Percentiles rank a stretch among this genome's conserved stretches.
Evolutionary conservation across 2,113 vertebrate genomes (phyloP).

Genomic region (Pseudorectes ferrugineus): DNA sequence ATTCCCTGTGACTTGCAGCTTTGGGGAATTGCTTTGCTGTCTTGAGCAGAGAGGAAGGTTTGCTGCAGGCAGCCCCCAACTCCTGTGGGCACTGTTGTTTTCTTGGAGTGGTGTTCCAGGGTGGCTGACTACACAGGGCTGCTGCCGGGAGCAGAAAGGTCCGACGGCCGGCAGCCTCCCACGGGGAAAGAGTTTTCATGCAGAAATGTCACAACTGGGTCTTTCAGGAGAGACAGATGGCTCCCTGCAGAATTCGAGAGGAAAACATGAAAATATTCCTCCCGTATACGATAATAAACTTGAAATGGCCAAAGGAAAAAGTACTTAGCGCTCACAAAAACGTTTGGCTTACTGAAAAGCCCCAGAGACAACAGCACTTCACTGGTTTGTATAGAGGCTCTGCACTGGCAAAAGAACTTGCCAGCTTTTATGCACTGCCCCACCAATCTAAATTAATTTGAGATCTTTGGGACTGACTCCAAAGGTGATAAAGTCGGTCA

Average conservation of each 20-base stretch:
- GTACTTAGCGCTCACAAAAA: not conserved
- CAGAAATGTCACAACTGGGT: not conserved
- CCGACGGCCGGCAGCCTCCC: fast-evolving
- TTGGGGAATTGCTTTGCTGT: not conserved
- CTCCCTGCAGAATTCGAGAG: not conserved
- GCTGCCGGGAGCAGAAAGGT: not conserved
- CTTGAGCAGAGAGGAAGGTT: not conserved
- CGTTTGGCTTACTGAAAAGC: not conserved
- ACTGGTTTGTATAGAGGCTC: not conserved
- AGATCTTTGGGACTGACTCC: conserved; percentile 46
- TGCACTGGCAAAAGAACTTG: not conserved
- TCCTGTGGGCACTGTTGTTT: fast-evolving
- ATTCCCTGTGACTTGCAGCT: not conserved
- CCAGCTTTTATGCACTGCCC: conserved; percentile 9
- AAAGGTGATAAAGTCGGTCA: conserved; percentile 53
- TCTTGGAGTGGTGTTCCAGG: not conserved
- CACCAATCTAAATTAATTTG: conserved; percentile 53
- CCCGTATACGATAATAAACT: not conserved
- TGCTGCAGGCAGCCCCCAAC: not conserved
- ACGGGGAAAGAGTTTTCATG: not conserved
- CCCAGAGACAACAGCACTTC: not conserved
- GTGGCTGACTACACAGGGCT: not conserved
- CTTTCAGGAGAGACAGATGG: not conserved
- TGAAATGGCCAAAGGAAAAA: conserved; percentile 40
- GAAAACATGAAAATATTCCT: not conserved